Evolutionary conservation across 1,140 invertebrate genomes (phyloP), one percentile per base, ranked within the genome.

Genomic region (Dreissena polymorpha): DNA sequence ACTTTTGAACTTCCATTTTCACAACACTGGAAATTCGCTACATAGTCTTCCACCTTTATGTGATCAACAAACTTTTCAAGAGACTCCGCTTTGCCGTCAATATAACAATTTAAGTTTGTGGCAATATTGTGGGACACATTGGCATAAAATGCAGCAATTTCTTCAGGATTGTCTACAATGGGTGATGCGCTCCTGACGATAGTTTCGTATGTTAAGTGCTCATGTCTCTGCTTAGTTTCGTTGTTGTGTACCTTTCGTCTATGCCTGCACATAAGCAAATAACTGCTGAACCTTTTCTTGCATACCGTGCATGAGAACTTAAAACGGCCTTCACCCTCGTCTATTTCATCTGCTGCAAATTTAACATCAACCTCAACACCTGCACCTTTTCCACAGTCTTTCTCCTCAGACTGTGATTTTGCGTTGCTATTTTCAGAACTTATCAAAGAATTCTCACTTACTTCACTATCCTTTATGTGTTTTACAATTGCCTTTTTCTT

Each of bases 251-350:
- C 67, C 57, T 76, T 75, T 10, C 81, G 72, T 50, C 81, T 53
- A 83, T 83, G 81, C 60, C 81, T 68, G 55, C 81, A 83, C 81
- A 83, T 83, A 70, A 75, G 75, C 67, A 83, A 51, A 68, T 83
- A 83, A 60, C 71, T 83, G 63, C 81, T 83, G 60, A 83, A 83
- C 14, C 81, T 60, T 76, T 76, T 83, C 29, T 83, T 83, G 74
- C 81, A 83, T 50, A 83, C 73, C 12, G 81, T 83, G 27, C 81
- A 83, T 21, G 81, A 57, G 68, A 83, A 83, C 60, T 83, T 83
- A 69, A 83, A 83, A 6, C 81, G 39, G 13, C 71, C 73, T 16
- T 72, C 81, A 70, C 81, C 81, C 60, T 83, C 81, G 27, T 83
- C 81, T 21, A 83, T 83, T 70, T 83, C 81, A 75, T 83, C 81